Base-by-base conservation (phyloP, 2,113 vertebrate genomes). In the Lates calcarifer region DNA sequence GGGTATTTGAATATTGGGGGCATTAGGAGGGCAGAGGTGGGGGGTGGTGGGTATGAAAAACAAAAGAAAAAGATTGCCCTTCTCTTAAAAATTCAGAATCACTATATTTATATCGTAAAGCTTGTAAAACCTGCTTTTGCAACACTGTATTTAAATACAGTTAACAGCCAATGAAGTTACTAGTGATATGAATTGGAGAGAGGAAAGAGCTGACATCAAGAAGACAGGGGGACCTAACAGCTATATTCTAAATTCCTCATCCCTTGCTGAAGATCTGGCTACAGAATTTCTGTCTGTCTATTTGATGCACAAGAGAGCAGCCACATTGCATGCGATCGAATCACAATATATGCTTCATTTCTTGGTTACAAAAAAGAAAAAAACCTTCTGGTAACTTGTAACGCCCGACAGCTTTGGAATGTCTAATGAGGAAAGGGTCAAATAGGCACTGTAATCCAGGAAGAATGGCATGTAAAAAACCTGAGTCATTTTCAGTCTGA, bases 221-320 rank as follows among this genome's bases (percentile, higher is more conserved):
- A 69, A 80, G 87, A 86, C 84, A 72, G n/a, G 49, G 47, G 83
- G 89, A 90, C 82, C 91, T 92, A 77, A 87, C 93, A 90, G 79
- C 77, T 87, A 87, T 10, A 13, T 69, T 91, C 71, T 0, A 94
- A 88, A 94, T 94, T 93, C 91, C 89, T 87, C 91, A 91, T 87
- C 75, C 43, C 71, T 45, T 58, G 62, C 87, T 67, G 83, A 94
- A 84, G 67, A 17, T 62, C 76, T 28, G 68, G 69, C 76, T 60
- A 64, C 65, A 80, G 83, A 83, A 73, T 71, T 83, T 74, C 20
- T 67, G 77, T 89, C 88, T 89, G 87, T 90, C 72, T 81, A 72
- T 75, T 57, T 57, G 63, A 88, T 89, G 90, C 57, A 70, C 47
- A 66, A 81, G 64, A 62, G 74, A 83, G 70, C 53, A 14, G 66